Conservation (phyloP, 1,140 invertebrate species). For the Brachionus rotundiformis region DNA sequence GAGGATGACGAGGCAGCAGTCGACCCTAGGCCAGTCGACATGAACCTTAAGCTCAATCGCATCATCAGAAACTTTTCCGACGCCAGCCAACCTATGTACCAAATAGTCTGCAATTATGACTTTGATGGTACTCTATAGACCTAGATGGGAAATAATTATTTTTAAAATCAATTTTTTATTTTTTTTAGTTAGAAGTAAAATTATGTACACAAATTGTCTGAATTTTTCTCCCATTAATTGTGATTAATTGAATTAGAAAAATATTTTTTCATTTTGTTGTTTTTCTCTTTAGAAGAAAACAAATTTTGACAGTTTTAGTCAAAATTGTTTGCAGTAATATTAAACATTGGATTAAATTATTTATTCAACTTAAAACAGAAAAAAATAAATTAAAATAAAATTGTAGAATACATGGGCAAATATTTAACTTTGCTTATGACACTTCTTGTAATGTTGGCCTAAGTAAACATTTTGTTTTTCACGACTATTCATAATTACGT, state of each 20-base stretch:
- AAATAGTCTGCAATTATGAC: conserved; percentile 28
- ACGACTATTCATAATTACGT: neutral
- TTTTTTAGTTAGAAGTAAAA: conserved; percentile 45
- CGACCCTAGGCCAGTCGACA: neutral
- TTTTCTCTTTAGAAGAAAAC: no score
- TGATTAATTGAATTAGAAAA: neutral
- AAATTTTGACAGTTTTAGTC: neutral
- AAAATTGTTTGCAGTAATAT: neutral
- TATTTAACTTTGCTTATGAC: neutral
- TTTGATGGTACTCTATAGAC: conserved; percentile 6
- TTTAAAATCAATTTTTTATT: neutral
- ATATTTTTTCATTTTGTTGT: no score
- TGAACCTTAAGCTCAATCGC: neutral
- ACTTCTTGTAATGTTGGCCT: neutral
- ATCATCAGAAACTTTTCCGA: neutral
- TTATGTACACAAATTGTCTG: conserved; percentile 15
- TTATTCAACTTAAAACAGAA: neutral
- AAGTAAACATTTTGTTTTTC: conserved; percentile 3
- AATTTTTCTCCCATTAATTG: conserved; percentile 4
- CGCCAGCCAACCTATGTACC: neutral
- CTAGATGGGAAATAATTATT: neutral
- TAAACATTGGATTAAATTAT: neutral
- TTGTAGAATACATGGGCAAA: neutral
- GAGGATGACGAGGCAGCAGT: neutral
- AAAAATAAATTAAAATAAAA: neutral